Evolutionary conservation across 2,113 vertebrate genomes (phyloP).

Genomic region (Atlantisia rogersi): DNA sequence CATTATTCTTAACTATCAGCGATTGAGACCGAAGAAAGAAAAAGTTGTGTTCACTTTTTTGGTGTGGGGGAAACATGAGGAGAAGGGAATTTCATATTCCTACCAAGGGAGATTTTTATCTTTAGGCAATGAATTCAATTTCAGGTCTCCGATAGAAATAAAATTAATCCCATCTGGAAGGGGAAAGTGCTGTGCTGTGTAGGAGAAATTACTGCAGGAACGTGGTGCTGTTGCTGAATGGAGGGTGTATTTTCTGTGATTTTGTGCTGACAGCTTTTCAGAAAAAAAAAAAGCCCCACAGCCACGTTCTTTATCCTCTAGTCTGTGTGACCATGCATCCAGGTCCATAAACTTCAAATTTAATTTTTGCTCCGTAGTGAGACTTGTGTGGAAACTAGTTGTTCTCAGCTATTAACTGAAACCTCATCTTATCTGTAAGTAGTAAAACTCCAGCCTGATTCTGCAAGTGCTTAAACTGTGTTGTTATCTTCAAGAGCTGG

Average conservation of each 20-base stretch:
- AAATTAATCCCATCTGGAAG: conserved; percentile 70
- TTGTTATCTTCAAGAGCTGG: conserved; percentile 15
- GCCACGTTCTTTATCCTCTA: not conserved
- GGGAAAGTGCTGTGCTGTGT: not conserved
- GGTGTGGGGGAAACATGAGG: conserved; percentile 41
- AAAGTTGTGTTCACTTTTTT: conserved; percentile 1
- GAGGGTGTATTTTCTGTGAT: conserved; percentile 1
- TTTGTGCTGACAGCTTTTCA: conserved; percentile 15
- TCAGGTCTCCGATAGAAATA: conserved; percentile 51
- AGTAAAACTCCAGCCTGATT: conserved; percentile 35
- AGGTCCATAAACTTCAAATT: not conserved
- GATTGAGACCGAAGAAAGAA: not conserved
- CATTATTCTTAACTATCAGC: conserved; percentile 4
- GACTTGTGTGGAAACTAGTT: not conserved
- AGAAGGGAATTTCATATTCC: conserved; percentile 50
- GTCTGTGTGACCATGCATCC: not conserved
- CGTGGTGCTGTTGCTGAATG: not conserved
- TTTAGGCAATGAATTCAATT: conserved; percentile 63
- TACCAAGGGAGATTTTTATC: conserved; percentile 71
- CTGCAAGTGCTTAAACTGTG: conserved; percentile 20
- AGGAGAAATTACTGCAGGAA: conserved; percentile 2
- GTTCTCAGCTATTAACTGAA: conserved; percentile 27
- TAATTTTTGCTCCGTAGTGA: not conserved
- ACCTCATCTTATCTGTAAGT: not conserved
- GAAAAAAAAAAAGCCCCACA: not conserved